phyloP scores from a whole-genome alignment of 2,888 invertebrate species.

The Macrostomum cliftonense region DNA sequence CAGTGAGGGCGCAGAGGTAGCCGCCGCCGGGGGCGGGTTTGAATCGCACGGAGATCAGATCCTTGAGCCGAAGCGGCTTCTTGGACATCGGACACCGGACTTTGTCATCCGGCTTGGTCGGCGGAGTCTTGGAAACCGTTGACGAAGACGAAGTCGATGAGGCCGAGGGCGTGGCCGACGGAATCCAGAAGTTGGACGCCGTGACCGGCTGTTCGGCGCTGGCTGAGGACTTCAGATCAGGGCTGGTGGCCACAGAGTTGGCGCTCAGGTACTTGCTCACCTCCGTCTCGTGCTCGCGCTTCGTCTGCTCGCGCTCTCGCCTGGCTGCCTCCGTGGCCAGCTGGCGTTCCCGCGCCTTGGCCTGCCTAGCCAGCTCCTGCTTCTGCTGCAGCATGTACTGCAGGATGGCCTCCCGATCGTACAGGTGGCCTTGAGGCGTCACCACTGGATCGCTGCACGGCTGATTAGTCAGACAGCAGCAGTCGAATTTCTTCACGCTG shows the following conservation, averaged over 20 bases:
- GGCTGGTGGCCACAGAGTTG: not conserved
- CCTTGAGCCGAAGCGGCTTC: conserved; percentile 67
- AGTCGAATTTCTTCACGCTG: conserved; percentile 84
- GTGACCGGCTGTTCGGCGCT: not conserved
- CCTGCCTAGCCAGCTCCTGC: conserved; percentile 62
- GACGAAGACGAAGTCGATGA: not conserved
- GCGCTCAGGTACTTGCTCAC: conserved; percentile 56
- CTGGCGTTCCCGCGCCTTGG: conserved; percentile 77
- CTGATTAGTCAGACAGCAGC: conserved; percentile 84
- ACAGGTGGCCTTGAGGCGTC: conserved; percentile 71
- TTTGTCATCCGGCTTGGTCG: conserved; percentile 16
- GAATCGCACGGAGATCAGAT: conserved; percentile 77
- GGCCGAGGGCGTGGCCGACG: not conserved
- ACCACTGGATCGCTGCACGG: conserved; percentile 81
- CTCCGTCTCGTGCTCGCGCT: conserved; percentile 52
- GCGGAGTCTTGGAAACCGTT: not conserved
- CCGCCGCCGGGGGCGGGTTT: conserved; percentile 54
- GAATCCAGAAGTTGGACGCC: not conserved
- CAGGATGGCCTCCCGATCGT: conserved; percentile 85
- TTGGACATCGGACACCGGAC: conserved; percentile 67
- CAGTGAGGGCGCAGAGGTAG: conserved; percentile 91
- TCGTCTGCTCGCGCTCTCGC: conserved; percentile 51
- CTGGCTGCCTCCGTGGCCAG: conserved; percentile 41
- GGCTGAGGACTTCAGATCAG: not conserved
- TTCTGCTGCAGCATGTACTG: conserved; percentile 85